phyloP scores from a whole-genome alignment of 2,797 vertebrate genomes.

The Gymnodraco acuticeps region DNA sequence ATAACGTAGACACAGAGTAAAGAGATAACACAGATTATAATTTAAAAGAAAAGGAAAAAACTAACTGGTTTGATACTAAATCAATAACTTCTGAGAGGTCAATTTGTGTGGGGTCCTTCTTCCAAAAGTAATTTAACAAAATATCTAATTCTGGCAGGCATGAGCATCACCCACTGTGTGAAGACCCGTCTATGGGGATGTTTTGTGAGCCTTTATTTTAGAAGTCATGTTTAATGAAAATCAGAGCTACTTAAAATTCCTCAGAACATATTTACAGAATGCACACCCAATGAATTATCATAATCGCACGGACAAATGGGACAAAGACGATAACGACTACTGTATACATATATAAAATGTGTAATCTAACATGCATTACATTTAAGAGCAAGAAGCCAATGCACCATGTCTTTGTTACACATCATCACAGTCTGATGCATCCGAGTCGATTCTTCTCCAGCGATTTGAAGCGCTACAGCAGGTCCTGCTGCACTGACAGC shows the following conservation, averaged over 20 bases:
- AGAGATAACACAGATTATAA: too few relatives aligned
- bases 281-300: not conserved
- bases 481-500: constrained; percentile 33
- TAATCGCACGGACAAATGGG: not conserved
- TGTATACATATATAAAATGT: not conserved
- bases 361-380: not conserved
- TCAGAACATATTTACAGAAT: not conserved
- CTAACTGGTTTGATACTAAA: too few relatives aligned
- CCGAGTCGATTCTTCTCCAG: constrained; percentile 20
- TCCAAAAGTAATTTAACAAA: too few relatives aligned
- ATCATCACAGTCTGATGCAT: constrained; percentile 27
- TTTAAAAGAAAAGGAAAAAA: too few relatives aligned
- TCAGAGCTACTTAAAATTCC: constrained; percentile 1
- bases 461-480: constrained; percentile 13
- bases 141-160: not conserved
- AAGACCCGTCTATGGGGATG: not conserved
- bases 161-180: not conserved
- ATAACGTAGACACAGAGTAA: too few relatives aligned
- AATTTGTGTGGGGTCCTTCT: too few relatives aligned
- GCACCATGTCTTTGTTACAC: constrained; percentile 12
- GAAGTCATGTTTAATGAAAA: constrained; percentile 11
- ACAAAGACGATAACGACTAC: not conserved
- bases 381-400: not conserved
- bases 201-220: not conserved
- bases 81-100: too few relatives aligned